A percentile compares a stretch with the other conserved stretches of the same genome.
Evolutionary conservation across 2,113 vertebrate genomes (phyloP).

Genomic region (Nanorana parkeri): DNA sequence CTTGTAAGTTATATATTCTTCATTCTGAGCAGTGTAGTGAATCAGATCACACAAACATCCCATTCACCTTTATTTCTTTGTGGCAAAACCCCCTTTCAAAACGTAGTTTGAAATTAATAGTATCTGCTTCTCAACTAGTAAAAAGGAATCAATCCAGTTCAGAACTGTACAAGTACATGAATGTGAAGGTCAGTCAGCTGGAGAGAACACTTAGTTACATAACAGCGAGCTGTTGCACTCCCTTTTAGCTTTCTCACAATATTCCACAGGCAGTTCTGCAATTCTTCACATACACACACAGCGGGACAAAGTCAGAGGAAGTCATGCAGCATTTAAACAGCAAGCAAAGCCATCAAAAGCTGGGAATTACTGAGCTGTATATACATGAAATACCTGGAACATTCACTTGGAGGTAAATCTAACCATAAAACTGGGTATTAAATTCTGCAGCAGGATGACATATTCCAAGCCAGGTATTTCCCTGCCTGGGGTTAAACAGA

Average conservation of each 20-base stretch:
- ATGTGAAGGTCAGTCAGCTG: constrained; percentile 41
- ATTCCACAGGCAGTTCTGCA: constrained; percentile 13
- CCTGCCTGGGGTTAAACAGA: no score
- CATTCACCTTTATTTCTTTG: not conserved
- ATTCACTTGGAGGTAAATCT: not conserved
- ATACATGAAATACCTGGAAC: no score
- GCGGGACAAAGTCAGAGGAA: not conserved
- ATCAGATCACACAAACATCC: not conserved
- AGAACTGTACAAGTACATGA: constrained; percentile 1
- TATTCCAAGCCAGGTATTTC: no score
- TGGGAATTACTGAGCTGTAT: no score
- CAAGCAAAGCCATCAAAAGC: no score
- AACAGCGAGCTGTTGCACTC: constrained; percentile 25
- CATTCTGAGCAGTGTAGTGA: not conserved
- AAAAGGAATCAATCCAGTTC: constrained; percentile 2
- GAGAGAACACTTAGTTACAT: constrained; percentile 32
- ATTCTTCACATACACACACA: constrained; percentile 37
- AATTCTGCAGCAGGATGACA: not conserved
- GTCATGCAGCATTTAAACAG: constrained; percentile 1
- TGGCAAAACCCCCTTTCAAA: not conserved
- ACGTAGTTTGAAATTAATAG: not conserved
- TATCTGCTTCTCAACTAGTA: not conserved
- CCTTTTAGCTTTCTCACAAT: constrained; percentile 30
- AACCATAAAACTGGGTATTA: not conserved
- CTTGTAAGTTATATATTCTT: no score